Evolutionary conservation across 2,888 invertebrate species (phyloP).

Genomic region (Rugalucina vietnamica): DNA sequence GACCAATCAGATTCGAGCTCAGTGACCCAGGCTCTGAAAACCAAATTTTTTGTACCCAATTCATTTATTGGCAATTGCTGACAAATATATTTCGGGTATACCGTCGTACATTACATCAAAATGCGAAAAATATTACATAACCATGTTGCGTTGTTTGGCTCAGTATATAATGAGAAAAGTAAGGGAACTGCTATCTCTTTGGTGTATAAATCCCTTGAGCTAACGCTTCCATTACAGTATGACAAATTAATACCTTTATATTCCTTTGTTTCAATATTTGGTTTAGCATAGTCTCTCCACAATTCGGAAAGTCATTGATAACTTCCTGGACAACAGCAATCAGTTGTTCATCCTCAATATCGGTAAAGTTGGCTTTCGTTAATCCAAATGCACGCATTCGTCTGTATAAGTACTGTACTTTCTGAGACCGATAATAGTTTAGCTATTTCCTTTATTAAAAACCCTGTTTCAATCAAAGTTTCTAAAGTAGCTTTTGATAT

Average conservation of each 20-base stretch:
- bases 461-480: constrained; percentile 20
- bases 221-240: no score
- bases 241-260: constrained; percentile 15
- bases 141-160: no score
- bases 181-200: no score
- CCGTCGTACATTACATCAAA: no score
- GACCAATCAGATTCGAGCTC: no score
- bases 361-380: not conserved
- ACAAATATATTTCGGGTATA: no score
- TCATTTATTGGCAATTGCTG: no score
- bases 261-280: not conserved
- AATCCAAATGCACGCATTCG: constrained; percentile 14
- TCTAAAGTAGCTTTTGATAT: constrained; percentile 28
- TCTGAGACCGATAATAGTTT: constrained; percentile 29
- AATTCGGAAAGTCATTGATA: constrained; percentile 20
- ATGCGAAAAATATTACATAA: no score
- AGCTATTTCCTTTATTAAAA: constrained; percentile 28
- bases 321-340: not conserved
- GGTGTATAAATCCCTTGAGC: no score
- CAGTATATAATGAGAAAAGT: no score
- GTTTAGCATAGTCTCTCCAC: constrained; percentile 1
- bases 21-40: no score
- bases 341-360: constrained; percentile 22
- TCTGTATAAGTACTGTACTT: constrained; percentile 30
- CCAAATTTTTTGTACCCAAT: no score